Evolutionary conservation across 2,888 invertebrate species (phyloP), one percentile per base, ranked within the genome.

Genomic region (Pemphredon lugubris): DNA sequence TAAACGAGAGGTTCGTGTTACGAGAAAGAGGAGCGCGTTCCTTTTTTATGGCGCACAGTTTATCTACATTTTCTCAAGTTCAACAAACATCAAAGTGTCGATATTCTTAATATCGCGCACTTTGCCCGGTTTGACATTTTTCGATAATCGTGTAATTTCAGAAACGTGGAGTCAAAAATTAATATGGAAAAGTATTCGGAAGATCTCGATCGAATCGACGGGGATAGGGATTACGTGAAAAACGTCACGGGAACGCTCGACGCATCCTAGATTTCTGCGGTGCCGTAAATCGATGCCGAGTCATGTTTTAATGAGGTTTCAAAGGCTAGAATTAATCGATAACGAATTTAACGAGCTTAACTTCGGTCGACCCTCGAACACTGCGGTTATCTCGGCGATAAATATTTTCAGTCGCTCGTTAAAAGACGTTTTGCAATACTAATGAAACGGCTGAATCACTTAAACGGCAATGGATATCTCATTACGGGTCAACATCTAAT

Each of bases 331-430:
- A 45, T 74, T 66, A 61, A 67, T 70, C 66, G 75, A 75, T 75
- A 74, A 74, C 39, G 53, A 71, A 74, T 63, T 70, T 74, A 75
- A 75, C 65, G 70, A 75, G 75, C 53, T 63, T 44, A 64, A 59
- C 57, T 50, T 21, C 55, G 55, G 51, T 14, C 70, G 74, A 75
- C 74, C 73, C 73, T 57, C 57, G 60, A 47, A 51, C 54, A 34
- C 50, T 32, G n/a, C 68, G 47, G 63, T 73, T 75, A 75, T 75
- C 69, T 48, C 9, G 21, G 20, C 51, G 69, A 69, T 73, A 73
- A 68, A 68, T 69, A 54, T 66, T 66, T 73, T 75, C 65, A 55
- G 40, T n/a, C 51, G 39, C 45, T 61, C 50, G 47, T 68, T 60
- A 58, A 61, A 74, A 47, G 51, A 39, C 58, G 20, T 70, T 75